Percentiles rank a stretch among this genome's conserved stretches.
Conservation (phyloP, 2,888 invertebrate genomes). For the Busseola fusca region DNA sequence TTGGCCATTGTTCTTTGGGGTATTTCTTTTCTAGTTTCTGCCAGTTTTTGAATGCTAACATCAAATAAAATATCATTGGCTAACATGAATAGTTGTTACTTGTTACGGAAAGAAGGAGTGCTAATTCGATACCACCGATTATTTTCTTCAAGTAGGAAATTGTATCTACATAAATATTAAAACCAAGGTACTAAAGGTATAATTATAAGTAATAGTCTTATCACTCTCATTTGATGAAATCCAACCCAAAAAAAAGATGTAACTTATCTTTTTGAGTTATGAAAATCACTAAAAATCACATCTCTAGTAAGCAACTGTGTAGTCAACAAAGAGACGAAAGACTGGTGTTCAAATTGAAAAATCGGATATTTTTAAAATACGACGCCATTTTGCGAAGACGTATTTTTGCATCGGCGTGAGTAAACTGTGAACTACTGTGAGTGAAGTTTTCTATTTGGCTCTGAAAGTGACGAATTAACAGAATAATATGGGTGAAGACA, state of each 20-base stretch:
- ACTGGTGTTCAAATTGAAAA: conserved; percentile 11
- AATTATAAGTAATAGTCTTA: too few species aligned
- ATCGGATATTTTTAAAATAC: neutral
- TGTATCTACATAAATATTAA: neutral
- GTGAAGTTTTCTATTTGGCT: conserved; percentile 11
- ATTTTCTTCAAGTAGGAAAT: neutral
- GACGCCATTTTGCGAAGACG: conserved; percentile 78
- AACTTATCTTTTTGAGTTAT: neutral
- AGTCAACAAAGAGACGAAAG: neutral
- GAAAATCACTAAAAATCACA: neutral
- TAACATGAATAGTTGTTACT: neutral
- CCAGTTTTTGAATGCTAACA: neutral
- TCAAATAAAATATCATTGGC: too few species aligned
- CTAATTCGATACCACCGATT: neutral
- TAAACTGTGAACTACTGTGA: too few species aligned
- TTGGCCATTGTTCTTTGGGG: too few species aligned
- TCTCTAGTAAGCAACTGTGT: neutral
- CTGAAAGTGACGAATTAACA: conserved; percentile 19
- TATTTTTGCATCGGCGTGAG: conserved; percentile 62
- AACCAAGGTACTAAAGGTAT: neutral
- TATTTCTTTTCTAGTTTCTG: too few species aligned
- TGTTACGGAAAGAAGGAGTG: neutral
- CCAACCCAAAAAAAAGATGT: too few species aligned
- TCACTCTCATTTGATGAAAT: too few species aligned
- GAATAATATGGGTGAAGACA: conserved; percentile 86